These are phyloP conservation scores for Aphis craccivora DNA, from an alignment of 1,140 invertebrate genomes.

Conservation along the genomic window DNA sequence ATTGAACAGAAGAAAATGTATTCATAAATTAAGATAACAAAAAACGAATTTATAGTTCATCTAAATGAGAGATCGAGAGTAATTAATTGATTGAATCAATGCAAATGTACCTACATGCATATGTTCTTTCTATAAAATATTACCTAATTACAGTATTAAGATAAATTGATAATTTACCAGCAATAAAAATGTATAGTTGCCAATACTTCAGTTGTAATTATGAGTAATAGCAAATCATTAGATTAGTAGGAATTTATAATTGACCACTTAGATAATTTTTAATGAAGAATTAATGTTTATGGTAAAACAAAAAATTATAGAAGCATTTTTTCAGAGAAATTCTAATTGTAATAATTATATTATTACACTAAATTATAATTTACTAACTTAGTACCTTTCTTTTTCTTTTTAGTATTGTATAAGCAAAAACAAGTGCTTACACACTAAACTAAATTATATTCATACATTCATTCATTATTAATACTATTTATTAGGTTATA, in stretches of 20 bases:
- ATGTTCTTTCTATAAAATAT: background rate
- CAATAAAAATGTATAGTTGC: background rate
- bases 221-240: background rate
- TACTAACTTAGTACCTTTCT: background rate
- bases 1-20: background rate
- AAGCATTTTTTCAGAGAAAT: background rate
- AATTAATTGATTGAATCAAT: background rate
- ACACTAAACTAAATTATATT: background rate
- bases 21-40: background rate
- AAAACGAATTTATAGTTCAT: background rate
- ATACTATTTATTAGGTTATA: background rate
- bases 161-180: background rate
- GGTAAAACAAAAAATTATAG: background rate
- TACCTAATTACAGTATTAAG: background rate
- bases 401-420: background rate
- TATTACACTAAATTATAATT: background rate
- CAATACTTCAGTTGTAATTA: background rate
- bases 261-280: background rate
- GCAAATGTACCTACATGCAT: background rate
- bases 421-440: background rate
- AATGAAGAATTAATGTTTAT: background rate
- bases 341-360: background rate
- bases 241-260: background rate
- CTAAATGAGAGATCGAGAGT: background rate
- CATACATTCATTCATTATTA: background rate